phyloP scores from a whole-genome alignment of 1,140 invertebrate species.

The Bombus consobrinus region DNA sequence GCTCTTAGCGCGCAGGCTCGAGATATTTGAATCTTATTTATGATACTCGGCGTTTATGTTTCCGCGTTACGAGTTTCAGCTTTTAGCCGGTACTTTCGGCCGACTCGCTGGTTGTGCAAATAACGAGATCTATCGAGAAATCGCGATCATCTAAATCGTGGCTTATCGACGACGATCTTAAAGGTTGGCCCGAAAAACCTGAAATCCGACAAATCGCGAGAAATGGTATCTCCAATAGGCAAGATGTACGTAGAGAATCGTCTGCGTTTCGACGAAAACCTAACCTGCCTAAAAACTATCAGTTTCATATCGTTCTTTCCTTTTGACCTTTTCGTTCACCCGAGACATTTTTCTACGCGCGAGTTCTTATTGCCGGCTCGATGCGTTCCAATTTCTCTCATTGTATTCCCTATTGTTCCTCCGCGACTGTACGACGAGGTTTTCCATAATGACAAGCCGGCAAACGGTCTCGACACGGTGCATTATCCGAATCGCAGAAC shows the following conservation, averaged over 20 bases:
- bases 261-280: neutral
- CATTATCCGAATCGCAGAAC: conserved; percentile 54
- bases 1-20: conserved; percentile 20
- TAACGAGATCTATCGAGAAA: neutral
- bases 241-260: neutral
- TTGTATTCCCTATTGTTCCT: conserved; percentile 49
- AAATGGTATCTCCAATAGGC: neutral
- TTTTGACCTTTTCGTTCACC: conserved; percentile 9
- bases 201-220: neutral
- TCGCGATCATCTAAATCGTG: neutral
- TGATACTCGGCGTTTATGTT: neutral
- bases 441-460: conserved; percentile 69
- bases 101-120: neutral
- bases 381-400: conserved; percentile 42
- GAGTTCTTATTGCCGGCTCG: conserved; percentile 20
- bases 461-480: neutral
- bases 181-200: neutral
- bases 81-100: neutral
- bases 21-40: conserved; percentile 50
- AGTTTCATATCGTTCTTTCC: too few species aligned
- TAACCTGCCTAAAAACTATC: too few species aligned
- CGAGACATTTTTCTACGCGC: neutral
- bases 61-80: conserved; percentile 15
- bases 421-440: conserved; percentile 8
- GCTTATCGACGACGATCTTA: conserved; percentile 1